phyloP scores from a whole-genome alignment of 2,113 vertebrate genomes.

The Sigmodon hispidus region DNA sequence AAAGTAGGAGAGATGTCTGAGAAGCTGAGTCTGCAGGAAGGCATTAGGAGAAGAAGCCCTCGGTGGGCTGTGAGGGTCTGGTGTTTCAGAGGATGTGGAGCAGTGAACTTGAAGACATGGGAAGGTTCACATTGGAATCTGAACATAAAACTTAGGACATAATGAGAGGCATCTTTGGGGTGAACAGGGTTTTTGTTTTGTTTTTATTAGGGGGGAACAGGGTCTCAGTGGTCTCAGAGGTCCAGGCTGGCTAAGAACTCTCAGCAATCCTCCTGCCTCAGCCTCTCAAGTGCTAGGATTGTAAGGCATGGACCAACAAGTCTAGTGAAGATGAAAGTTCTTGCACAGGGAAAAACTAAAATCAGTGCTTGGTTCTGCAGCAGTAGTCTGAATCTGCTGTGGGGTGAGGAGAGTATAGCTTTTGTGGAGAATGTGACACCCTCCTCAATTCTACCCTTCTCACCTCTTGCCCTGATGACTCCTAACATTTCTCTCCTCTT shows the following conservation, averaged over 20 bases:
- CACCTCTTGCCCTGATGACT: too few species aligned
- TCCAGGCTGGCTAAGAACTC: neutral
- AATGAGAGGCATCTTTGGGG: neutral
- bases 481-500: neutral
- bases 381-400: neutral
- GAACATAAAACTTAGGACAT: neutral
- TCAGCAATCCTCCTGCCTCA: neutral
- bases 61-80: neutral
- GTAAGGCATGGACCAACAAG: neutral
- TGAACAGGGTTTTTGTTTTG: neutral
- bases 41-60: neutral
- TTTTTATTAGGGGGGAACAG: neutral
- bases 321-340: neutral
- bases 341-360: neutral
- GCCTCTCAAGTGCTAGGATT: neutral
- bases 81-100: neutral
- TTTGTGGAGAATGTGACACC: neutral
- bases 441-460: neutral
- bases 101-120: neutral
- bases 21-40: neutral
- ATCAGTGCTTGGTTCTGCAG: neutral
- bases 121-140: neutral
- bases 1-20: too few species aligned
- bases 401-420: neutral
- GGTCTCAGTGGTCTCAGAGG: neutral